Conservation (phyloP, 2,888 invertebrate genomes). For the Tenthredo amoena region DNA sequence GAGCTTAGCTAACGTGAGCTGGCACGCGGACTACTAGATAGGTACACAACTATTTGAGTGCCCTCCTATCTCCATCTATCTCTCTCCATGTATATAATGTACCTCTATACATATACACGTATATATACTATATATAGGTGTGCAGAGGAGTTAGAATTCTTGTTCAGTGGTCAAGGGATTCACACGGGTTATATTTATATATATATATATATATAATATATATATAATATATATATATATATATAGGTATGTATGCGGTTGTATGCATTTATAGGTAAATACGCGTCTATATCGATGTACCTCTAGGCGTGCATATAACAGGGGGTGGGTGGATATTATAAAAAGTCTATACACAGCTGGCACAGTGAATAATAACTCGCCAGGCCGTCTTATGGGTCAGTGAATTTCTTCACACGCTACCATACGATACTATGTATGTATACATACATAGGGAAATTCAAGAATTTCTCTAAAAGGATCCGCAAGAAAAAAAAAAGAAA, state of each 20-base stretch:
- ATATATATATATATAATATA: not conserved
- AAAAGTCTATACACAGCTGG: too few relatives aligned
- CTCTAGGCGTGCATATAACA: too few relatives aligned
- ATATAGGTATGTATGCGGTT: not conserved
- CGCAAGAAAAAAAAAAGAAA: too few relatives aligned
- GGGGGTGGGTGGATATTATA: too few relatives aligned
- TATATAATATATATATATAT: not conserved
- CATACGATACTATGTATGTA: too few relatives aligned
- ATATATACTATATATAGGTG: not conserved
- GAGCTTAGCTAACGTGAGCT: not conserved
- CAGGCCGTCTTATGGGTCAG: too few relatives aligned
- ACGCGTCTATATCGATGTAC: too few relatives aligned
- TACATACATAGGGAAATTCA: too few relatives aligned
- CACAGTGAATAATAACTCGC: too few relatives aligned
- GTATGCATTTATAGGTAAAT: too few relatives aligned
- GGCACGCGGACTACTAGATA: not conserved
- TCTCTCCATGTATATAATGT: not conserved
- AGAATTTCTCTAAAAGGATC: too few relatives aligned
- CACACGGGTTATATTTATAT: not conserved
- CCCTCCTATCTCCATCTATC: conserved; percentile 23
- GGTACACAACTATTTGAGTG: conserved; percentile 19
- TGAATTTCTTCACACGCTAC: too few relatives aligned
- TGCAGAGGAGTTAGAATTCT: not conserved
- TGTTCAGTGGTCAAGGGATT: not conserved
- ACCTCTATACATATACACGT: not conserved